Base-by-base conservation (phyloP, 1,140 invertebrate species). In the Drosophila tani region DNA sequence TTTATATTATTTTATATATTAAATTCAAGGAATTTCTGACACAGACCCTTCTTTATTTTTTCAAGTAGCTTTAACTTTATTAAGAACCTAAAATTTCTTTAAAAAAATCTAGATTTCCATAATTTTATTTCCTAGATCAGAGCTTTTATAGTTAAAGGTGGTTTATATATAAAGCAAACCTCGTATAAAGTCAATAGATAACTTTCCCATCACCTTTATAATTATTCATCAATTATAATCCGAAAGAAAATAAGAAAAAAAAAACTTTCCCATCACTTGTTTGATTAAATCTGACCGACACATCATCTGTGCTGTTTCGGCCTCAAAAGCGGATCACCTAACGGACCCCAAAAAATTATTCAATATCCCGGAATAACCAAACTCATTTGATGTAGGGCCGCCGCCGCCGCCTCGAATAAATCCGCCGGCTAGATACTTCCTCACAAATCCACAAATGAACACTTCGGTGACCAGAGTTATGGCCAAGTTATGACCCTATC, bases 351-450 rank as follows among this genome's bases (percentile, higher is more conserved):
- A 56, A 55, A 55, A 51, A 55, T 40, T 43, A 70, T 57, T 50
- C 51, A 56, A 79, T 73, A 53, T 57, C 58, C 32, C 58, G 43
- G 41, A 40, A 56, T 40, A 40, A 17, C 46, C 35, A 32, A n/a
- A 50, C 7, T 38, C 50, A 69, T 86, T 87, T 87, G 84, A 88
- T 86, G 66, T 90, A 51, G 56, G 32, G 63, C 86, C 81, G 82
- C 75, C 62, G 63, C 69, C 55, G 63, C 86, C 81, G 82, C 75
- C 65, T 69, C 69, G 58, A 73, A 69, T 75, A 90, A 90, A 79
- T 82, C 85, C 71, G 66, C 40, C 29, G 62, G 65, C 85, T 79
- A 81, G 82, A 91, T 71, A 88, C 85, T 88, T 88, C 85, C 85
- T 85, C 75, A 67, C 35, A 38, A 55, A 55, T 46, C 66, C 65